Percentiles rank a stretch among this genome's conserved stretches.
These are phyloP conservation scores for Strix aluco DNA, from an alignment of 2,113 vertebrate genomes.

Conservation along the genomic window DNA sequence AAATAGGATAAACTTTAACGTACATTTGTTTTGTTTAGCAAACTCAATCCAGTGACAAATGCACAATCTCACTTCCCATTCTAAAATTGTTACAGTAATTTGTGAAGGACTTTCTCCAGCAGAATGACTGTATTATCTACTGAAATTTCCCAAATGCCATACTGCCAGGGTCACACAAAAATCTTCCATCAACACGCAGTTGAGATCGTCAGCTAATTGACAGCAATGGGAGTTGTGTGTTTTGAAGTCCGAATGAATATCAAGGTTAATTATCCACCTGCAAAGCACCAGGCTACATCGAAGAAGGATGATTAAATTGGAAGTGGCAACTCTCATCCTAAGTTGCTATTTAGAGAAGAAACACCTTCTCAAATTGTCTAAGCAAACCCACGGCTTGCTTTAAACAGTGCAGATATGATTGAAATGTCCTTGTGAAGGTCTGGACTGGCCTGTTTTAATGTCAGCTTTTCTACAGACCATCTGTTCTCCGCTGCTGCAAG, in stretches of 20 bases:
- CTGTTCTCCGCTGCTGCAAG: neutral
- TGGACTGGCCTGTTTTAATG: neutral
- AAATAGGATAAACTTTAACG: neutral
- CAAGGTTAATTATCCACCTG: constrained; percentile 60
- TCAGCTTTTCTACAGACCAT: neutral
- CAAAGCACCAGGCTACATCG: constrained; percentile 4
- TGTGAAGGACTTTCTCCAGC: neutral
- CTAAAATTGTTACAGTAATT: neutral
- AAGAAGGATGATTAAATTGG: constrained; percentile 20
- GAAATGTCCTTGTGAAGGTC: neutral
- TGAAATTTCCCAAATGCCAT: constrained; percentile 1
- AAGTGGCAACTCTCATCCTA: neutral
- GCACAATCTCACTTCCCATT: neutral
- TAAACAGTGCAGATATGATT: neutral
- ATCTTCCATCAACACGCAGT: neutral
- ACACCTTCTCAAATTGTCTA: neutral
- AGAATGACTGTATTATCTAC: neutral
- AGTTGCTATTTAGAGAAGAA: constrained; percentile 35
- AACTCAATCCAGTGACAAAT: neutral
- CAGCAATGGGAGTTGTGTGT: constrained; percentile 28
- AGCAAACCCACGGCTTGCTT: neutral
- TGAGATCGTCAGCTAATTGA: constrained; percentile 23
- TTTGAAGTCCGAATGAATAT: constrained; percentile 23
- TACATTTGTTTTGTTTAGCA: neutral
- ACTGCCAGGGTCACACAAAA: neutral